Evolutionary conservation across 1,140 invertebrate species (phyloP).

Genomic region (Musca vetustissima): DNA sequence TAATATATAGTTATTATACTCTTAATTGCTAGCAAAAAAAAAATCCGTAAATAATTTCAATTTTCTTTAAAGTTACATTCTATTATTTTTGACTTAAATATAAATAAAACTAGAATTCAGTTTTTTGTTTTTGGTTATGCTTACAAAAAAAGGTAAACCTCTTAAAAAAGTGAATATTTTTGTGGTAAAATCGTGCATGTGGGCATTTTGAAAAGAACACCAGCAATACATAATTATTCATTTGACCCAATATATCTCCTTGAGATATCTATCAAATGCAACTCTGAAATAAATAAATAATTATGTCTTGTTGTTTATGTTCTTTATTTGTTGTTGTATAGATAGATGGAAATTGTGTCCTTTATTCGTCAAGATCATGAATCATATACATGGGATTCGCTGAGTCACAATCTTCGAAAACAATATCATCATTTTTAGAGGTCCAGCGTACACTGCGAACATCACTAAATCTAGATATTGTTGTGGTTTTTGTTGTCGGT

Average conservation of each 20-base stretch:
- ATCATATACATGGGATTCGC: constrained; percentile 39
- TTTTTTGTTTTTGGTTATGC: too few relatives aligned
- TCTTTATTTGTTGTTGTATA: background rate
- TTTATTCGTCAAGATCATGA: constrained; percentile 32
- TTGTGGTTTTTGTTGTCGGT: background rate
- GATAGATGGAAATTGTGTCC: too few relatives aligned
- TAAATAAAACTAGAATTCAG: background rate
- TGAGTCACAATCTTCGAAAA: constrained; percentile 41
- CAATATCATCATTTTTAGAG: constrained; percentile 40
- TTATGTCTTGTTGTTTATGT: too few relatives aligned
- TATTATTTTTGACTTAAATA: background rate
- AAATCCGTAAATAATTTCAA: background rate
- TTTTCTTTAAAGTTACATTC: too few relatives aligned
- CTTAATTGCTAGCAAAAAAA: constrained; percentile 6
- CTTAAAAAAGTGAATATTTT: constrained; percentile 3
- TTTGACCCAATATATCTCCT: background rate
- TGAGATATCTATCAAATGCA: too few relatives aligned
- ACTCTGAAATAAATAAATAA: too few relatives aligned
- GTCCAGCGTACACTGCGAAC: constrained; percentile 48
- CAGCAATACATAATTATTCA: background rate
- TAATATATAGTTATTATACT: too few relatives aligned
- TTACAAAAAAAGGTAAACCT: too few relatives aligned
- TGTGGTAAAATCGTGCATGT: constrained; percentile 16
- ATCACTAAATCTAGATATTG: constrained; percentile 30
- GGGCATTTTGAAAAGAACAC: background rate